Evolutionary conservation across 1,140 invertebrate genomes (phyloP).

Genomic region (Nomia melanderi): DNA sequence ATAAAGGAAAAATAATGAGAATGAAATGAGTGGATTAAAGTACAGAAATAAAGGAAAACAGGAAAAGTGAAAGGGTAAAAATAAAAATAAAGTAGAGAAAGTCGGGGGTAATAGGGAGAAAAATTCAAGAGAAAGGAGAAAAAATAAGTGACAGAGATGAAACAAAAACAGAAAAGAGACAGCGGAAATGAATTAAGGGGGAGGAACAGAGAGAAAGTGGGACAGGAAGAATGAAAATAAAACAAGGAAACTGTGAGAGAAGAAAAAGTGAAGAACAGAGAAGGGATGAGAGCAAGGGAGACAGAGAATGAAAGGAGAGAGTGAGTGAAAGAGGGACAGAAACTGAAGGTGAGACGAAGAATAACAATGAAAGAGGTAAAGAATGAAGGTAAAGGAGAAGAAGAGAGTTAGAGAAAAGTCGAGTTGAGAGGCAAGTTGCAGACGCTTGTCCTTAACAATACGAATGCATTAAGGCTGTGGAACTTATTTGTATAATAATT

Average conservation of each 20-base stretch:
- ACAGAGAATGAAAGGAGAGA: neutral
- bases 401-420: neutral
- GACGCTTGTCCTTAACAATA: too few species aligned
- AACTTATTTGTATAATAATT: too few species aligned
- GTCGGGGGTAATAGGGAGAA: too few species aligned
- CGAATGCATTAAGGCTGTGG: too few species aligned
- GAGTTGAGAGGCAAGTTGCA: neutral
- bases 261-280: too few species aligned
- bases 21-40: too few species aligned
- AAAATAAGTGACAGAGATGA: neutral
- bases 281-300: neutral
- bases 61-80: too few species aligned
- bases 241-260: neutral
- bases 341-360: neutral
- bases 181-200: neutral
- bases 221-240: neutral
- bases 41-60: too few species aligned
- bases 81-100: too few species aligned
- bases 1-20: too few species aligned
- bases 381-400: neutral
- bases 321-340: neutral
- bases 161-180: neutral
- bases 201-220: neutral
- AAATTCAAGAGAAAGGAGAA: too few species aligned
- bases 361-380: too few species aligned